phyloP scores from a whole-genome alignment of 2,113 vertebrate genomes.

The Pelmatolapia mariae region DNA sequence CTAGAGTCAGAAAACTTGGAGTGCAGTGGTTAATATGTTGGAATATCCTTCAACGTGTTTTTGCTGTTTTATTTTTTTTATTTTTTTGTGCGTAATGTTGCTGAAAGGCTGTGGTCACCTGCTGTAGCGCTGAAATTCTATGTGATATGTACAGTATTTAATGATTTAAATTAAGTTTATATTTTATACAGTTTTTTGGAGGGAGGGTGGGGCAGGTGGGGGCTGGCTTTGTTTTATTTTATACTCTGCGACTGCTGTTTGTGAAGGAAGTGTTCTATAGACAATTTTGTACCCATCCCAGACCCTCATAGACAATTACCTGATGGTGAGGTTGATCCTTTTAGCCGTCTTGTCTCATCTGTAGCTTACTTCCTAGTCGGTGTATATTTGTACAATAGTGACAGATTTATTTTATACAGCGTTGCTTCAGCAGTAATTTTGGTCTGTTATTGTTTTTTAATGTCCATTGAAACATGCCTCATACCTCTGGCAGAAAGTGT shows the following conservation, averaged over 20 bases:
- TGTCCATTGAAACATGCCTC: background rate
- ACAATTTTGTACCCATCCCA: conserved; percentile 23
- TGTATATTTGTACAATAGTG: conserved; percentile 36
- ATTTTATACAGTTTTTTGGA: conserved; percentile 58
- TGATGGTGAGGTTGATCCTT: conserved; percentile 7
- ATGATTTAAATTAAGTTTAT: conserved; percentile 73
- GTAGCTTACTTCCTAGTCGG: background rate
- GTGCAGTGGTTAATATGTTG: conserved; percentile 30
- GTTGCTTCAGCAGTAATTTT: background rate
- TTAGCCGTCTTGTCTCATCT: background rate
- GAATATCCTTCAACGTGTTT: background rate
- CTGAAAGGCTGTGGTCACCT: conserved; percentile 40
- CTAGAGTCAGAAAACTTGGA: background rate
- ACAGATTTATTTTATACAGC: conserved; percentile 42
- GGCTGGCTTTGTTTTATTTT: conserved; percentile 27
- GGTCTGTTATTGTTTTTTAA: background rate
- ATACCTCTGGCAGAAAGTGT: background rate
- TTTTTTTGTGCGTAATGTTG: background rate
- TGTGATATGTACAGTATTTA: conserved; percentile 75
- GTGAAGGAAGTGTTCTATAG: conserved; percentile 38
- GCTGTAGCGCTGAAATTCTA: conserved; percentile 52
- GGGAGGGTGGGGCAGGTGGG: background rate
- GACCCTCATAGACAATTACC: background rate
- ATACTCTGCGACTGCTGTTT: conserved; percentile 55
- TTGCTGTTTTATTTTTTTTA: accelerated